Conservation (phyloP, 2,888 invertebrate genomes). For the Oasisia sp. region DNA sequence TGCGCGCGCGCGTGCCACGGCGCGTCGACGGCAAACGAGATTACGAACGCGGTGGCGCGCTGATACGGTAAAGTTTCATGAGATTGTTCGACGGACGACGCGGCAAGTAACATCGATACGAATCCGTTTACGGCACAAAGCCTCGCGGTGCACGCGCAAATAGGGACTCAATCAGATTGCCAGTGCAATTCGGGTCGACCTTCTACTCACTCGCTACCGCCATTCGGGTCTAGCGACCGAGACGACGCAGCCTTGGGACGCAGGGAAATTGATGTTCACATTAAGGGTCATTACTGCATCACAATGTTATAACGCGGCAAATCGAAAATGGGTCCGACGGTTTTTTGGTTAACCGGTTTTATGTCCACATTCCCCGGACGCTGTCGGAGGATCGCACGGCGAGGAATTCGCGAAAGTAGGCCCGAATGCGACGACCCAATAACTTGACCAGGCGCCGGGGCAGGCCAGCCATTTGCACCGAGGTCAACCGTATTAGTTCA, state of each 20-base stretch:
- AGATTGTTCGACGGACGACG: neutral
- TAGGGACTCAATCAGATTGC: conserved; percentile 12
- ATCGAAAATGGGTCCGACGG: neutral
- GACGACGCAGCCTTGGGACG: neutral
- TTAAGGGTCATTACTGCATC: neutral
- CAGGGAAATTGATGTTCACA: neutral
- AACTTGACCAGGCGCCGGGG: neutral
- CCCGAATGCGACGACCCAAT: neutral
- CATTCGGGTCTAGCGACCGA: neutral
- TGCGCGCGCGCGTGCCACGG: neutral
- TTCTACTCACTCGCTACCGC: neutral
- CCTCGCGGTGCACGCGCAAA: neutral
- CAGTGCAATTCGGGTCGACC: neutral
- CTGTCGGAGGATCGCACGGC: neutral
- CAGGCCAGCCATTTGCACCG: neutral
- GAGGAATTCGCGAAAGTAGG: neutral
- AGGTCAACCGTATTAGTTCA: neutral
- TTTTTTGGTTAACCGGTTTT: neutral
- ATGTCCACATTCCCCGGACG: neutral
- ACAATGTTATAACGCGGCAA: neutral
- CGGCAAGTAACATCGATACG: neutral
- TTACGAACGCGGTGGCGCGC: neutral
- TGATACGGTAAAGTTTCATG: neutral
- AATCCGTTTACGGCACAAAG: neutral
- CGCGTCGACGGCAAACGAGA: neutral